Percentiles rank a stretch among this genome's conserved stretches.
These are phyloP conservation scores for Torymus tubicola DNA, from an alignment of 2,888 invertebrate species.

Conservation along the genomic window DNA sequence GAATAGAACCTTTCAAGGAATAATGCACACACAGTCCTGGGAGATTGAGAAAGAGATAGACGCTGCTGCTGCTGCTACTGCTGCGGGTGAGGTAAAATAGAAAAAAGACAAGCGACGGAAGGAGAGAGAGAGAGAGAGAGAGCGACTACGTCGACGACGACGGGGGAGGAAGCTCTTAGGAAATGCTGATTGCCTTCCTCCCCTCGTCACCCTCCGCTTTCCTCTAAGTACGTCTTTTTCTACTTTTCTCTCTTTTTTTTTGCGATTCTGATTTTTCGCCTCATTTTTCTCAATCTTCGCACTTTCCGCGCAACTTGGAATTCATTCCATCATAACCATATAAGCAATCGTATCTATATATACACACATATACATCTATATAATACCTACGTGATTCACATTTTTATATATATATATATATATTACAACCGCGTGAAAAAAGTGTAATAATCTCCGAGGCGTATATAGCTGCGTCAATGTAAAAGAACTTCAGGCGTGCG, in stretches of 20 bases:
- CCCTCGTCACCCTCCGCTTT: constrained; percentile 3
- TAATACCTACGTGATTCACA: too few relatives aligned
- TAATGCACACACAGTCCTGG: constrained; percentile 54
- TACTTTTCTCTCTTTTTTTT: constrained; percentile 3
- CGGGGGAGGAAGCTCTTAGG: constrained; percentile 61
- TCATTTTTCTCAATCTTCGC: not conserved
- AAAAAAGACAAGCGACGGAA: constrained; percentile 20
- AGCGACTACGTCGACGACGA: too few relatives aligned
- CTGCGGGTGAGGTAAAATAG: constrained; percentile 21
- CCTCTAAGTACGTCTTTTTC: constrained; percentile 31
- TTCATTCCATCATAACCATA: not conserved
- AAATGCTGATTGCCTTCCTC: constrained; percentile 70
- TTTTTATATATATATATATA: too few relatives aligned
- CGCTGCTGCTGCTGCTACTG: too few relatives aligned
- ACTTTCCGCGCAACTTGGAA: not conserved
- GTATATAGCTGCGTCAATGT: too few relatives aligned
- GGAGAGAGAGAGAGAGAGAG: constrained; percentile 4
- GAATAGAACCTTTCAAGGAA: constrained; percentile 57
- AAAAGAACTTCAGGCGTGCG: not conserved
- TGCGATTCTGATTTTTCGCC: not conserved
- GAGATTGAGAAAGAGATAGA: constrained; percentile 54
- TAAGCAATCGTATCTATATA: too few relatives aligned
- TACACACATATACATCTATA: too few relatives aligned
- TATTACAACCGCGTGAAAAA: too few relatives aligned
- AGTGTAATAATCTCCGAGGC: too few relatives aligned